These are phyloP conservation scores for Paramormyrops hopkinsi DNA, from an alignment of 2,797 vertebrate genomes.

Conservation along the genomic window DNA sequence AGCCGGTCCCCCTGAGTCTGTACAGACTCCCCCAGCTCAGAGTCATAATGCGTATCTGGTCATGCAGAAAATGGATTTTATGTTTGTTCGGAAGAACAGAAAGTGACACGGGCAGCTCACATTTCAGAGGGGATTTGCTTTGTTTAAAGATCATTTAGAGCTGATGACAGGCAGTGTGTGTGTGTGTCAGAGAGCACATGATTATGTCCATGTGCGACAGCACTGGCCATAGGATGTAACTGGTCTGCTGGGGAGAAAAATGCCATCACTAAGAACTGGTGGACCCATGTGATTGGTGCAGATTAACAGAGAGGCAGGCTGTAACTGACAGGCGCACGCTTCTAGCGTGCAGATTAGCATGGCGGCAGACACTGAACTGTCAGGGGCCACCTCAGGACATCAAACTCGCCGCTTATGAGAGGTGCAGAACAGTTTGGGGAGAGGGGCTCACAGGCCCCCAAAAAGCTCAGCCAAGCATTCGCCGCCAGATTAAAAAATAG, in stretches of 20 bases:
- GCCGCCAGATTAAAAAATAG: not conserved
- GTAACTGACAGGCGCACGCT: not conserved
- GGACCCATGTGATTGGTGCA: not conserved
- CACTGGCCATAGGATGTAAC: not conserved
- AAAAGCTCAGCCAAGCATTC: not conserved
- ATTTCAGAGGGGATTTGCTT: not conserved
- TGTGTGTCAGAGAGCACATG: not conserved
- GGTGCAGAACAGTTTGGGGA: not conserved
- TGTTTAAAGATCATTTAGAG: not conserved
- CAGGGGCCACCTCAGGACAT: not conserved
- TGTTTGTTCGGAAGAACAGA: not conserved
- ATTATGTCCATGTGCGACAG: not conserved
- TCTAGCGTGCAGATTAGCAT: not conserved
- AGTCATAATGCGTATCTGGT: constrained; percentile 38
- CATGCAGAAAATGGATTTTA: not conserved
- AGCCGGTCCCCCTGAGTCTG: constrained; percentile 39
- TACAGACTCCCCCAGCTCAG: constrained; percentile 29
- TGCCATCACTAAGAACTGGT: not conserved
- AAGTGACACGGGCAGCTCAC: not conserved
- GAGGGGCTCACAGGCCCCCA: not conserved
- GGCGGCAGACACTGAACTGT: not conserved
- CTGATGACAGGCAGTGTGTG: not conserved
- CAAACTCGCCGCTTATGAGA: not conserved
- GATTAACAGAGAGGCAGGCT: not conserved
- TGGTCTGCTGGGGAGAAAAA: not conserved